Conservation (phyloP, 2,797 vertebrate genomes). For the Sebastes steindachneri region DNA sequence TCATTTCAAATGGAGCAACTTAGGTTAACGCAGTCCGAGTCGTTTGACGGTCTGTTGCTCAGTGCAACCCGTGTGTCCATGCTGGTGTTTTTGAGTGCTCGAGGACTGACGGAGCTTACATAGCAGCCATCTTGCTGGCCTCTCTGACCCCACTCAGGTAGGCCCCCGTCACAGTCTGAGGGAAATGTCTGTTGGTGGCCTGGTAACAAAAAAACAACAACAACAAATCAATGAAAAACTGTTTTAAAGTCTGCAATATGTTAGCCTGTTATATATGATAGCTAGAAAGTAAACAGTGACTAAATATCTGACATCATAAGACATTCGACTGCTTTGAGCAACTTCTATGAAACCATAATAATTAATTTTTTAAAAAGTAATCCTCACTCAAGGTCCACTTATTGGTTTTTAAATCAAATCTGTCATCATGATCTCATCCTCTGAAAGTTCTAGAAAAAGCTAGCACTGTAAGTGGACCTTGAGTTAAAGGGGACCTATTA, state of each 20-base stretch:
- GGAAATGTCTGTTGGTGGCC: constrained; percentile 98
- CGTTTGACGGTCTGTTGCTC: constrained; percentile 9
- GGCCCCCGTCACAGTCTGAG: constrained; percentile 96
- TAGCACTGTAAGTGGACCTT: background rate
- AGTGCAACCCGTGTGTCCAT: constrained; percentile 39
- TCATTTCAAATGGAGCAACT: constrained; percentile 20
- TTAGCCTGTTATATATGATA: background rate
- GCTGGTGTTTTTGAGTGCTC: constrained; percentile 59
- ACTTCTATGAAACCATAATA: background rate
- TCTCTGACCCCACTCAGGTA: constrained; percentile 97
- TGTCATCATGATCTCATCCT: background rate
- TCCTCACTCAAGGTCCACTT: background rate
- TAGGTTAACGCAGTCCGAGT: background rate
- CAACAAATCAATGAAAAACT: background rate
- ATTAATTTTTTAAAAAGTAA: background rate
- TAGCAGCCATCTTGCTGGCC: constrained; percentile 95
- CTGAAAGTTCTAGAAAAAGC: background rate
- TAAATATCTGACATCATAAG: background rate
- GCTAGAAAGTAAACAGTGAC: background rate
- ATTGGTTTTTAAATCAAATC: background rate
- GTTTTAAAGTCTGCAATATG: background rate
- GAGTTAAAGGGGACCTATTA: background rate
- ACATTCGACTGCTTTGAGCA: too few relatives aligned
- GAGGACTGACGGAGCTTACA: constrained; percentile 45
- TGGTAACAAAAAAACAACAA: constrained; percentile 54